A percentile compares a stretch with the other conserved stretches of the same genome.
These are phyloP conservation scores for Orthonychiurus folsomi DNA, from an alignment of 2,888 invertebrate species.

Conservation along the genomic window DNA sequence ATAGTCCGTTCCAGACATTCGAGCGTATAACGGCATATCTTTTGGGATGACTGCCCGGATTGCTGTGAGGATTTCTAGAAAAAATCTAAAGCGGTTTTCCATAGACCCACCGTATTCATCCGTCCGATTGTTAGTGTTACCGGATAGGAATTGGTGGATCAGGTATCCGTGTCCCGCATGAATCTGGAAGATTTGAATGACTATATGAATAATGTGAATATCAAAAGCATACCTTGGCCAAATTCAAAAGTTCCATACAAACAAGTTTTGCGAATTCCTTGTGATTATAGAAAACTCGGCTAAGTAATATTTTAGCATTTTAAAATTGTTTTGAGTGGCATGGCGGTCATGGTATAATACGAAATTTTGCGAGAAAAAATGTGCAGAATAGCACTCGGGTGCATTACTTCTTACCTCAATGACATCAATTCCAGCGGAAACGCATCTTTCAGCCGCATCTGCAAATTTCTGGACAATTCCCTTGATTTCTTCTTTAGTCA, in stretches of 20 bases:
- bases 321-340: too few relatives aligned
- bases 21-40: slow-evolving; percentile 14
- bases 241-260: too few relatives aligned
- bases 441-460: slow-evolving; percentile 9
- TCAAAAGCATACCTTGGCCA: too few relatives aligned
- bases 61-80: slow-evolving; percentile 11
- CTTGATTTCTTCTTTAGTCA: slow-evolving; percentile 4
- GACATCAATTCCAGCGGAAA: slow-evolving; percentile 16
- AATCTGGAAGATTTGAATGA: too few relatives aligned
- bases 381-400: too few relatives aligned
- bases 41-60: slow-evolving; percentile 11
- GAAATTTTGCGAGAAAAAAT: neutral
- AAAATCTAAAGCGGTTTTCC: slow-evolving; percentile 15
- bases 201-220: too few relatives aligned
- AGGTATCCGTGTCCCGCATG: slow-evolving; percentile 17
- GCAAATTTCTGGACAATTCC: slow-evolving; percentile 12
- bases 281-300: too few relatives aligned
- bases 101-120: slow-evolving; percentile 19
- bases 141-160: slow-evolving; percentile 15
- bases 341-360: too few relatives aligned
- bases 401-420: slow-evolving; percentile 20
- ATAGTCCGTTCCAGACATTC: slow-evolving; percentile 17
- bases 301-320: too few relatives aligned
- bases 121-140: slow-evolving; percentile 15
- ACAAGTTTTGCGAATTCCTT: neutral